These are phyloP conservation scores for Dunckerocampus dactyliophorus DNA, from an alignment of 2,113 vertebrate genomes.

Conservation along the genomic window DNA sequence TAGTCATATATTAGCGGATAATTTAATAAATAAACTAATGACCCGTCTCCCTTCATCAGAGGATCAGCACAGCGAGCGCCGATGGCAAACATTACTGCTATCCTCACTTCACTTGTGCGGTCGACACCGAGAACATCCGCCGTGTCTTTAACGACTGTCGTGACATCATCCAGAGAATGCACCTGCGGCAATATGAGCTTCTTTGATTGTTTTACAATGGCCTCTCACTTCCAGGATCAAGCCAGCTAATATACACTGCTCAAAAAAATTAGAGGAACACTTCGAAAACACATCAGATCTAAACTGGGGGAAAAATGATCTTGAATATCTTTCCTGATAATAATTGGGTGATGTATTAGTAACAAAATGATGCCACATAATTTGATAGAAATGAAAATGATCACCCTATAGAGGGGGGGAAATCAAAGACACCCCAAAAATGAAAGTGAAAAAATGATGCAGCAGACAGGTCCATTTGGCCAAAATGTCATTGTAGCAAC, in stretches of 20 bases:
- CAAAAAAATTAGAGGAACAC: no score
- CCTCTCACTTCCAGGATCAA: neutral
- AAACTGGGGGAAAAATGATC: no score
- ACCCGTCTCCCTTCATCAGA: slow-evolving; percentile 64
- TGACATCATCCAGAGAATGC: slow-evolving; percentile 83
- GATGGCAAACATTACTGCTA: slow-evolving; percentile 94
- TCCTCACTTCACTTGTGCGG: slow-evolving; percentile 93
- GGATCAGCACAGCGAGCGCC: slow-evolving; percentile 90
- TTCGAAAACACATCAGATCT: no score
- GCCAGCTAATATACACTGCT: neutral
- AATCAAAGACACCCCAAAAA: no score
- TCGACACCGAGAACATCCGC: slow-evolving; percentile 95
- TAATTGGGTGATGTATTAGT: no score
- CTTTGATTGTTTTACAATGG: slow-evolving; percentile 76
- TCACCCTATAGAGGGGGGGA: no score
- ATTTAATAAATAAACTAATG: neutral
- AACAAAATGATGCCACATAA: no score
- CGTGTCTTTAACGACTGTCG: slow-evolving; percentile 76
- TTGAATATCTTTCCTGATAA: no score
- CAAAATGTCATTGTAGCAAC: no score
- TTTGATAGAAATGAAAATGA: no score
- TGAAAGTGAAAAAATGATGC: no score
- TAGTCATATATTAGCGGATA: neutral
- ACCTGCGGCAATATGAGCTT: slow-evolving; percentile 95
- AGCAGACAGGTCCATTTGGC: no score